Percentiles rank a stretch among this genome's conserved stretches.
phyloP scores from a whole-genome alignment of 2,113 vertebrate genomes.

The Campylomormyrus tamandua region DNA sequence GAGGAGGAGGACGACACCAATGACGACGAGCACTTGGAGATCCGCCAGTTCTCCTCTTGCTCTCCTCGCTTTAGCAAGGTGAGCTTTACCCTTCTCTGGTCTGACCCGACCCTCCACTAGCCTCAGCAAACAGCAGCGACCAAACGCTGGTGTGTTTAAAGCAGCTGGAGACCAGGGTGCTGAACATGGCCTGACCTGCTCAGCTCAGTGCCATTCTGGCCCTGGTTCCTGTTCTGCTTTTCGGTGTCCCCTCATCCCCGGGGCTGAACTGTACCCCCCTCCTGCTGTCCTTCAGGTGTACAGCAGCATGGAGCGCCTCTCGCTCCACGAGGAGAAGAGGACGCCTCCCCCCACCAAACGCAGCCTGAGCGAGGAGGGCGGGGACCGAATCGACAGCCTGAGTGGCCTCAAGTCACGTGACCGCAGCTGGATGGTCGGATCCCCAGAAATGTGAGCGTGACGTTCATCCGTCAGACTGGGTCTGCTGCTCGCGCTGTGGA shows the following conservation, averaged over 20 bases:
- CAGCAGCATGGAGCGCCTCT: slow-evolving; percentile 94
- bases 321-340: slow-evolving; percentile 81
- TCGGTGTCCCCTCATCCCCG: neutral
- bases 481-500: neutral
- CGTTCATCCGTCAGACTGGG: neutral
- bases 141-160: neutral
- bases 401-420: slow-evolving; percentile 74
- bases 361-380: slow-evolving; percentile 90
- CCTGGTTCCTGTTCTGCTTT: neutral
- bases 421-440: slow-evolving; percentile 86
- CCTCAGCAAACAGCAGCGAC: neutral
- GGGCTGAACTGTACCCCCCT: neutral
- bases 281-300: slow-evolving; percentile 68
- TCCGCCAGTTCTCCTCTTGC: slow-evolving; percentile 93
- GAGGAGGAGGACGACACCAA: slow-evolving; percentile 95
- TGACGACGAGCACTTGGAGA: slow-evolving; percentile 86
- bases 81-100: neutral
- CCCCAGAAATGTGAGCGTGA: slow-evolving; percentile 84
- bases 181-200: neutral
- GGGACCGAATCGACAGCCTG: slow-evolving; percentile 74
- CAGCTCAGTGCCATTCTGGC: neutral
- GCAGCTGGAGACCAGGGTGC: neutral
- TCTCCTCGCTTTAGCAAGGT: slow-evolving; percentile 95
- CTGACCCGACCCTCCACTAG: neutral
- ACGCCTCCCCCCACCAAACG: slow-evolving; percentile 83